Evolutionary conservation across 2,797 vertebrate species (phyloP).

Genomic region (Scolopax bukidnonensis): DNA sequence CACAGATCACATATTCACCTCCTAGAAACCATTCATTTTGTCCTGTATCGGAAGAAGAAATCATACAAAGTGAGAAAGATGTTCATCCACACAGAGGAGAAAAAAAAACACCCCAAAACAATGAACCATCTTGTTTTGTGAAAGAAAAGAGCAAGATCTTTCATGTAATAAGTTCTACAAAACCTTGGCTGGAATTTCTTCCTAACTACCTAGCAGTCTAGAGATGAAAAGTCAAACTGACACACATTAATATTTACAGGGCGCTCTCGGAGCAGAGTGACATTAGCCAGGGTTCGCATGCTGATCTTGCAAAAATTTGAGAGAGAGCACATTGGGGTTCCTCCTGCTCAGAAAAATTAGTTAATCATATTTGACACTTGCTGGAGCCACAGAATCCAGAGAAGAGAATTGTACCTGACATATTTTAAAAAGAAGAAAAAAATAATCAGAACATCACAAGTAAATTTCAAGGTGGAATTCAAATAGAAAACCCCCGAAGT

Average conservation of each 20-base stretch:
- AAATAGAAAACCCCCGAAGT: neutral
- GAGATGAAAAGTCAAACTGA: neutral
- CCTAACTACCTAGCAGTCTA: neutral
- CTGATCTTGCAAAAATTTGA: conserved; percentile 50
- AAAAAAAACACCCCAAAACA: neutral
- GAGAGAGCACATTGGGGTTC: neutral
- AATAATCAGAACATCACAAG: conserved; percentile 7
- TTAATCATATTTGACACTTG: conserved; percentile 28
- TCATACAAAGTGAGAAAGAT: neutral
- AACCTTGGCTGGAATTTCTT: neutral
- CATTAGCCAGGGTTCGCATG: neutral
- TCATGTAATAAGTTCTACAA: neutral
- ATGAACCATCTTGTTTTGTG: neutral
- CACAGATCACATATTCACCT: neutral
- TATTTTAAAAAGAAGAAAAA: neutral
- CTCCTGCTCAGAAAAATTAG: conserved; percentile 19
- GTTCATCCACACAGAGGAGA: neutral
- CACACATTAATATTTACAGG: conserved; percentile 25
- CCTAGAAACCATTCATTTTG: neutral
- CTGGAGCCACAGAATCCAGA: neutral
- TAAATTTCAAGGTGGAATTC: conserved; percentile 27
- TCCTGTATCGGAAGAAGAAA: neutral
- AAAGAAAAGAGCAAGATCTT: neutral
- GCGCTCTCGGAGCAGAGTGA: neutral
- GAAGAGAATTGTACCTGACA: neutral